Base-by-base conservation (phyloP, 2,113 vertebrate species). In the Fukomys damarensis region DNA sequence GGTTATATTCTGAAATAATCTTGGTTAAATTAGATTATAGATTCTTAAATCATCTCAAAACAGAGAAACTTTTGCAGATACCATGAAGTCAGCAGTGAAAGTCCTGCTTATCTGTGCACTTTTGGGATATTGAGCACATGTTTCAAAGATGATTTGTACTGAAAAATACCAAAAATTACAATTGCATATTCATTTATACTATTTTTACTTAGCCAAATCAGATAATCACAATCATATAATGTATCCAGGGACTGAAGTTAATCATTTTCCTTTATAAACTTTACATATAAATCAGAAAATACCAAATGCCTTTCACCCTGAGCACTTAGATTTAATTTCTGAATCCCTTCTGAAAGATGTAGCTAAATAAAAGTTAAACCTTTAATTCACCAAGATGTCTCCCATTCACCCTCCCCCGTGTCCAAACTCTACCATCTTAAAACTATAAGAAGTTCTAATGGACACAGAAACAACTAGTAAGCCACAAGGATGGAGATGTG, bases 11-110 rank as follows among this genome's bases (percentile, higher is more conserved):
- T 95, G 9, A 35, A 74, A 3, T 58, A 52, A 74, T 56, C 46
- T 79, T 77, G 81, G 54, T 77, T 35, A 76, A 91, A 87, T 41
- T 79, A 8, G 5, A 54, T 32, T 35, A 84, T 41, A 35, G 0
- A 41, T 32, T 91, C 26, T 79, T 83, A 94, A 70, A 91, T 91
- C 26, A 70, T 79, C 54, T 94, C 61, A 84, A 91, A 91, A 77
- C 12, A 63, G 49, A 85, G 41, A 86, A 0, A 70, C 35, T 49
- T 83, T 84, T 93, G 19, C 5, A 93, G 59, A 46, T 77, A 61
- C 28, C 24, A 59, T 41, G 11, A 43, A 35, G 61, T n/a, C 13
- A 81, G 56, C 26, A 90, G 81, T 43, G 49, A 52, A 81, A 49
- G 3, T 22, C 63, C 65, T 58, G 8, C 84, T 68, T 89, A 52